phyloP scores from a whole-genome alignment of 2,888 invertebrate genomes.

The Platerodrilus igneus region DNA sequence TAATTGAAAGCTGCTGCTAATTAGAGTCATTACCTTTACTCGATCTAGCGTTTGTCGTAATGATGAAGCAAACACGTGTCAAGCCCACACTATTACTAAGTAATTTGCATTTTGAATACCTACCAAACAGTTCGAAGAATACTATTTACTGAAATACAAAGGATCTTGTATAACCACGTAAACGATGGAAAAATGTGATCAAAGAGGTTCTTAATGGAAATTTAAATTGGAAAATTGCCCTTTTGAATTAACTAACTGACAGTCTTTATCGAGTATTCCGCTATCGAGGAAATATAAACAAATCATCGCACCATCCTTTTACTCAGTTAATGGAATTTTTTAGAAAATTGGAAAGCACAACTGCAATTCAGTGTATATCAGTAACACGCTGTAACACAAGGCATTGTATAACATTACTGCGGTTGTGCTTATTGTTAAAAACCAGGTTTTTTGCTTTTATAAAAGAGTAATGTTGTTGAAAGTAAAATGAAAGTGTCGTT shows the following conservation, averaged over 20 bases:
- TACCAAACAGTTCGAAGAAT: conserved; percentile 14
- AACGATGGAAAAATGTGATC: conserved; percentile 13
- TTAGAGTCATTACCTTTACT: conserved; percentile 23
- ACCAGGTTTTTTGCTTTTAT: too few relatives aligned
- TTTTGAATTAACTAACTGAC: conserved; percentile 20
- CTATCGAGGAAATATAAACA: conserved; percentile 10
- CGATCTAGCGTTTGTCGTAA: conserved; percentile 23
- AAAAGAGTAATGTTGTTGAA: too few relatives aligned
- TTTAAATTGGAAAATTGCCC: conserved; percentile 23
- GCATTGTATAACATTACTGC: too few relatives aligned
- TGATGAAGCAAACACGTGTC: conserved; percentile 26
- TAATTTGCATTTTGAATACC: conserved; percentile 26
- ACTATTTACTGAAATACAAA: conserved; percentile 11
- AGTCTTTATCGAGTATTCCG: conserved; percentile 8
- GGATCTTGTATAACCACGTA: conserved; percentile 7
- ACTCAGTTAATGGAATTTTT: too few relatives aligned
- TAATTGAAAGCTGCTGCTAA: conserved; percentile 24
- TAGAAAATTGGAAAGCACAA: too few relatives aligned
- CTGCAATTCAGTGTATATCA: too few relatives aligned
- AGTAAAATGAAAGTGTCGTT: too few relatives aligned
- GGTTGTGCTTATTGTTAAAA: too few relatives aligned
- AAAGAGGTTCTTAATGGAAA: conserved; percentile 18
- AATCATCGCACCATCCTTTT: too few relatives aligned
- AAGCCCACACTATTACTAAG: conserved; percentile 27
- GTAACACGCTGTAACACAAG: too few relatives aligned